Evolutionary conservation across 1,140 invertebrate species (phyloP), one percentile per base, ranked within the genome.

Genomic region (Muscidifurax raptorellus): DNA sequence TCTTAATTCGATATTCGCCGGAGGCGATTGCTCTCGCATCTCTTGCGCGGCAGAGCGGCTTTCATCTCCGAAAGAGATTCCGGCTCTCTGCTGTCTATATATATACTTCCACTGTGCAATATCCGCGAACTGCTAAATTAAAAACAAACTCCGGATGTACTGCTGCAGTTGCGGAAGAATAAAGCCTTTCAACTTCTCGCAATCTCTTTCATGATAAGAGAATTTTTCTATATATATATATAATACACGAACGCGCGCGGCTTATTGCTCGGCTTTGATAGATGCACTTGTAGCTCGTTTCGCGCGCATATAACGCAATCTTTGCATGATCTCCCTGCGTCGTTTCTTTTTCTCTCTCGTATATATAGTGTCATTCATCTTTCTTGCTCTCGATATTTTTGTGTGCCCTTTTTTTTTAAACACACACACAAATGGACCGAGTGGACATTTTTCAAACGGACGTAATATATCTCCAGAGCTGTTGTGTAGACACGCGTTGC

Each of bases 371-470:
- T 32, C 18, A 1, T 25, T 52, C 27, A 52, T 72, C 40, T 0
- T 22, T 30, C 44, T 27, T 72, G 22, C 67, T 25, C 59, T 52
- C 67, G 9, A 40, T 40, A 40, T 40, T 40, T 6, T 6, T 6
- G 36, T 40, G 36, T 12, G n/a, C 25, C 22, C 47, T 28, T 25
- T n/a, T 82, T 75, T 82, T 82, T 59, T 27, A 79, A 75, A 36
- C 27, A 30, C 7, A 32, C 32, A 52, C 0, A 59, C 13, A 15
- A 13, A 59, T 18, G 52, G 22, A 1, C 2, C 22, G 52, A 66
- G 25, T 0, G 15, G 52, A 83, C 81, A 83, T 83, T 77, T 83
- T 77, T 83, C 74, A 83, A 77, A 47, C 25, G 13, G 76, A 76
- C 25, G 76, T 74, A 83, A 83, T 83, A 83, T 83, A 69, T 83